Percentiles rank a stretch among this genome's conserved stretches.
phyloP scores from a whole-genome alignment of 1,140 invertebrate species.

The Xylocopa sonorina region DNA sequence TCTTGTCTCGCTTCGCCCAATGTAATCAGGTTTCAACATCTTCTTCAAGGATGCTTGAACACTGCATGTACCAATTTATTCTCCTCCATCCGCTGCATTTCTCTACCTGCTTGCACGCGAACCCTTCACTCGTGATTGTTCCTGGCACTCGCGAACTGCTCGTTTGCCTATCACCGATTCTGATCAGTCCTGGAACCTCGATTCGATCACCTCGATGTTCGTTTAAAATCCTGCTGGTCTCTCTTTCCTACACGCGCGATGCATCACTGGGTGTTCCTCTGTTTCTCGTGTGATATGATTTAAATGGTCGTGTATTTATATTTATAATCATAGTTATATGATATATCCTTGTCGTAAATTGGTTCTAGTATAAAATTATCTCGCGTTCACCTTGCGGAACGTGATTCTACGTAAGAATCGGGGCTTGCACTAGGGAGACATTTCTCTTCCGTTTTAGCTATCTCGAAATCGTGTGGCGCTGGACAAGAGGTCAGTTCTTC shows the following conservation, averaged over 20 bases:
- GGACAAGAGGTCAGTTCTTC: slow-evolving; percentile 2
- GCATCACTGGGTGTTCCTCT: slow-evolving; percentile 15
- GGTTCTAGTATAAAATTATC: slow-evolving; percentile 78
- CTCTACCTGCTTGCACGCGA: too few species aligned
- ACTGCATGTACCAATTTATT: too few species aligned
- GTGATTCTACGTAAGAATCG: slow-evolving; percentile 55
- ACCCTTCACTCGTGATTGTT: too few species aligned
- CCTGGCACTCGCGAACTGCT: too few species aligned
- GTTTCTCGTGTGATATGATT: slow-evolving; percentile 67
- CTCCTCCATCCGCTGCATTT: too few species aligned
- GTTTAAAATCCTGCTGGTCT: slow-evolving; percentile 37
- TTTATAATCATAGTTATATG: slow-evolving; percentile 56
- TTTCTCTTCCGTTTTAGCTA: slow-evolving; percentile 33
- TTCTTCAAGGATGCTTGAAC: too few species aligned
- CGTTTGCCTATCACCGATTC: background rate
- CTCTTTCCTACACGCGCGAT: slow-evolving; percentile 42
- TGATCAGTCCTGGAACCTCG: background rate
- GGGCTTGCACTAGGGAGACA: slow-evolving; percentile 23
- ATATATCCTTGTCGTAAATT: slow-evolving; percentile 61
- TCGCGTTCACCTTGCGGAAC: slow-evolving; percentile 61
- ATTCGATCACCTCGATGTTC: slow-evolving; percentile 19
- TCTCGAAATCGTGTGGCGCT: slow-evolving; percentile 17
- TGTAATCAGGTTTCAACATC: too few species aligned
- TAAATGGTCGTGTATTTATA: slow-evolving; percentile 62
- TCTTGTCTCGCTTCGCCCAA: too few species aligned